Evolutionary conservation across 2,888 invertebrate genomes (phyloP), one percentile per base, ranked within the genome.

Genomic region (Chymomyza caudatula): DNA sequence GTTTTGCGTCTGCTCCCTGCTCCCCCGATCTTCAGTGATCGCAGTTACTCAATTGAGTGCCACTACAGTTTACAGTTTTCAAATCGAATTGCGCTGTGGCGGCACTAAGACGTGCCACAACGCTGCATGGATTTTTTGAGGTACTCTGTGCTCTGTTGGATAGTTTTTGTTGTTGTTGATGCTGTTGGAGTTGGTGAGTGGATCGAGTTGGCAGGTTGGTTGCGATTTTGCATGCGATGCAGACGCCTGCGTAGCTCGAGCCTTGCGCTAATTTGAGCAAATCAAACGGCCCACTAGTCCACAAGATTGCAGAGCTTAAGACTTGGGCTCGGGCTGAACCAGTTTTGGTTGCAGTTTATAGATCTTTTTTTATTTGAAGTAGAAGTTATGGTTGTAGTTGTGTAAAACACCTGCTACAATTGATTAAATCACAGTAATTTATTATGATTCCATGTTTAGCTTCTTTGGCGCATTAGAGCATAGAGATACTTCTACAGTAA

Each of bases 331-430:
- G 22, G 43, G 29, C 54, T 49, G 64, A 60, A 64, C 65, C 60
- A 74, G 65, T 62, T 71, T 55, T 49, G 4, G 29, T n/a, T 56
- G 15, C 55, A 77, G 77, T 57, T 47, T 44, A 63, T 17, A 63
- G 42, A 8, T 15, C 47, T 55, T 2, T 53, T 25, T 13, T 67
- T 60, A 8, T 63, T 51, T 52, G 52, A n/a, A n/a, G n/a, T n/a
- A n/a, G n/a, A n/a, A 62, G 55, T 42, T 59, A n/a, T 22, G 37
- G 61, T 25, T 65, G 51, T 29, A 53, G 51, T n/a, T 69, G 79
- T 85, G 78, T 76, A 73, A 83, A 78, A 83, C 85, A 83, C 83
- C 83, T 83, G 83, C 83, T 85, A 78, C 78, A 83, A 85, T 83
- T 85, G 83, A 85, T 83, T 83, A 85, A 81, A 85, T 83, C 83